These are phyloP conservation scores for Trachops cirrhosus DNA, from an alignment of 2,797 vertebrate species.

Conservation along the genomic window DNA sequence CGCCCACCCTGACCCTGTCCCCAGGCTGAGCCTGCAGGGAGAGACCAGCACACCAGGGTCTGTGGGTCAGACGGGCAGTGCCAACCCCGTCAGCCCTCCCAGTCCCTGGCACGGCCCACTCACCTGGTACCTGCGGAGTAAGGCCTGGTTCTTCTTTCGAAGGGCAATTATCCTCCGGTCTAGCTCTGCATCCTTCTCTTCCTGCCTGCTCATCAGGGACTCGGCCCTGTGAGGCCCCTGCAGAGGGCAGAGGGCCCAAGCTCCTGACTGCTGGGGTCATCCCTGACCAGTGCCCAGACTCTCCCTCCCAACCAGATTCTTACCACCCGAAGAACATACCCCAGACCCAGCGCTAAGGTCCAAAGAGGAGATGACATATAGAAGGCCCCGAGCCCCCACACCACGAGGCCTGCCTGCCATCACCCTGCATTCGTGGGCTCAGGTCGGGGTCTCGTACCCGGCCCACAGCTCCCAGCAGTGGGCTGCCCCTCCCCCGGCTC, in stretches of 20 bases:
- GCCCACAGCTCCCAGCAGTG: not conserved
- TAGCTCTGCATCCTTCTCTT: slow-evolving; percentile 93
- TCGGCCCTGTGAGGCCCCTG: slow-evolving; percentile 81
- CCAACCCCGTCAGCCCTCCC: fast-evolving
- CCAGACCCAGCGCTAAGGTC: not conserved
- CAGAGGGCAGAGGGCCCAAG: not conserved
- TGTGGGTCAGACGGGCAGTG: not conserved
- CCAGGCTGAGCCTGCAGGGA: not conserved
- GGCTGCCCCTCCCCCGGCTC: slow-evolving; percentile 69
- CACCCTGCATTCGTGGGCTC: not conserved
- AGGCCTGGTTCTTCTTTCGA: slow-evolving; percentile 94
- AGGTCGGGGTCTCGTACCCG: not conserved
- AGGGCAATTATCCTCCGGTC: slow-evolving; percentile 96
- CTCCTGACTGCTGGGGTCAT: not conserved
- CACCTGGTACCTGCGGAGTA: slow-evolving; percentile 96
- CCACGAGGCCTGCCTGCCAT: not conserved
- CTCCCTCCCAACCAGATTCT: not conserved
- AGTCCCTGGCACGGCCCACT: not conserved
- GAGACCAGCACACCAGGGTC: not conserved
- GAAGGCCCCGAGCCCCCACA: not conserved
- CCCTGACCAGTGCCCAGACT: not conserved
- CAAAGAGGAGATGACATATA: not conserved
- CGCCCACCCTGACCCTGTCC: not conserved
- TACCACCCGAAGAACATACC: not conserved
- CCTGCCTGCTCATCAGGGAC: slow-evolving; percentile 87